phyloP scores from a whole-genome alignment of 2,113 vertebrate genomes.

The Callipepla squamata region DNA sequence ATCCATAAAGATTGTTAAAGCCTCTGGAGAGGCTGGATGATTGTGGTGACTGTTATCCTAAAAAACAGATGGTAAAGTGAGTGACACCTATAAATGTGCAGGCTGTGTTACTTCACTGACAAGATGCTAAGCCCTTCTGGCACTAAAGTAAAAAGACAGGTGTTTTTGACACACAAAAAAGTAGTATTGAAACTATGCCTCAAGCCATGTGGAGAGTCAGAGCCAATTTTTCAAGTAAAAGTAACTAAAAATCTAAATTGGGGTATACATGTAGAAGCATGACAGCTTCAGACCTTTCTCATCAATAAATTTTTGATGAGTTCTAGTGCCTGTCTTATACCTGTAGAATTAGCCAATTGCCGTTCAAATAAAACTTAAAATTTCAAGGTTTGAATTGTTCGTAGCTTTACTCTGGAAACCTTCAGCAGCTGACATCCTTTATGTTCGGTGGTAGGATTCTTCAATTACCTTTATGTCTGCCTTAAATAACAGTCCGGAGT shows the following conservation, averaged over 20 bases:
- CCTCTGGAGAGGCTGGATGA: conserved; percentile 70
- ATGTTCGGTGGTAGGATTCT: conserved; percentile 12
- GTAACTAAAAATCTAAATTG: conserved; percentile 70
- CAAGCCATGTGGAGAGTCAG: conserved; percentile 53
- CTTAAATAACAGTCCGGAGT: conserved; percentile 56
- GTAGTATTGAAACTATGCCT: conserved; percentile 72
- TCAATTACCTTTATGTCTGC: conserved; percentile 44
- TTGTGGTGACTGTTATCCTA: conserved; percentile 78
- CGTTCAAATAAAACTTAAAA: conserved; percentile 32
- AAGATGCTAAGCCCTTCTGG: conserved; percentile 81
- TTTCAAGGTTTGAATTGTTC: neutral
- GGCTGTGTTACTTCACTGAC: conserved; percentile 78
- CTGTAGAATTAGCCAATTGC: neutral
- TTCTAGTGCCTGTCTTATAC: conserved; percentile 15
- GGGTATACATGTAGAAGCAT: conserved; percentile 22
- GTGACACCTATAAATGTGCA: conserved; percentile 81
- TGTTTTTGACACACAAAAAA: conserved; percentile 73
- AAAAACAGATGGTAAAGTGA: conserved; percentile 80
- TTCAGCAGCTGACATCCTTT: neutral
- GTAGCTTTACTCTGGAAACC: conserved; percentile 24
- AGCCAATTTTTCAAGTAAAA: conserved; percentile 74
- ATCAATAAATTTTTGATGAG: conserved; percentile 14
- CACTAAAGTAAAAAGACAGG: conserved; percentile 79
- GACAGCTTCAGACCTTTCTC: conserved; percentile 41
- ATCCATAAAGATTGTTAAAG: conserved; percentile 68